Percentiles rank a stretch among this genome's conserved stretches.
Evolutionary conservation across 23 tunicate genomes (phyloP).

Genomic region (Oikopleura vanhoeffeni): DNA sequence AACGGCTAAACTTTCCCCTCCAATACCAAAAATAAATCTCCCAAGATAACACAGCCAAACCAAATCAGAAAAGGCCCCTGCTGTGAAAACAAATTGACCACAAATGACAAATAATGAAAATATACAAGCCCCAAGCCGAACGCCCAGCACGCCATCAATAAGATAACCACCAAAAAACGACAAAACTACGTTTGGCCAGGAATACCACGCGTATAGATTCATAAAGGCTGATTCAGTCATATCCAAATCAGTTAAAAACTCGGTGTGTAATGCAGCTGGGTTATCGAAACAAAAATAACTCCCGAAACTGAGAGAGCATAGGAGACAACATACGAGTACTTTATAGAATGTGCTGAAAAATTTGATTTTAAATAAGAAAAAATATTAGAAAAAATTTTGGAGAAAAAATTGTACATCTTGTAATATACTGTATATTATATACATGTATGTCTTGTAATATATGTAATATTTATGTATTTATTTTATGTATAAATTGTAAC

Average conservation of each 20-base stretch:
- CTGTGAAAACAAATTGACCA: constrained; percentile 54
- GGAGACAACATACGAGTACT: not conserved
- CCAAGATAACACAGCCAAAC: constrained; percentile 63
- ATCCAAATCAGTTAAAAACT: constrained; percentile 33
- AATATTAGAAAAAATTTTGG: too few relatives aligned
- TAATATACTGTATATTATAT: too few relatives aligned
- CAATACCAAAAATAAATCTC: constrained; percentile 74
- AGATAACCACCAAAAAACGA: constrained; percentile 77
- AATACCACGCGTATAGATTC: constrained; percentile 87
- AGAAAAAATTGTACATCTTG: too few relatives aligned
- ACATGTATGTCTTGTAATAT: too few relatives aligned
- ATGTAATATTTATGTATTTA: too few relatives aligned
- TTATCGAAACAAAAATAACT: constrained; percentile 92
- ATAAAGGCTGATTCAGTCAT: constrained; percentile 49
- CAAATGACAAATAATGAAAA: constrained; percentile 31
- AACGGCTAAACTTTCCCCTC: constrained; percentile 80
- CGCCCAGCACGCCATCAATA: constrained; percentile 43
- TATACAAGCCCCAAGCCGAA: constrained; percentile 43
- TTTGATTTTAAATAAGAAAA: too few relatives aligned
- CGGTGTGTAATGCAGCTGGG: constrained; percentile 73
- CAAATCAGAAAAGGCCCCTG: constrained; percentile 31
- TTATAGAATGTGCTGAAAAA: not conserved
- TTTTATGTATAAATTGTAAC: too few relatives aligned
- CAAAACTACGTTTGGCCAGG: constrained; percentile 70
- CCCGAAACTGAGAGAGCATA: constrained; percentile 20